Evolutionary conservation across 1,140 invertebrate genomes (phyloP).

Genomic region (Aplysia californica): DNA sequence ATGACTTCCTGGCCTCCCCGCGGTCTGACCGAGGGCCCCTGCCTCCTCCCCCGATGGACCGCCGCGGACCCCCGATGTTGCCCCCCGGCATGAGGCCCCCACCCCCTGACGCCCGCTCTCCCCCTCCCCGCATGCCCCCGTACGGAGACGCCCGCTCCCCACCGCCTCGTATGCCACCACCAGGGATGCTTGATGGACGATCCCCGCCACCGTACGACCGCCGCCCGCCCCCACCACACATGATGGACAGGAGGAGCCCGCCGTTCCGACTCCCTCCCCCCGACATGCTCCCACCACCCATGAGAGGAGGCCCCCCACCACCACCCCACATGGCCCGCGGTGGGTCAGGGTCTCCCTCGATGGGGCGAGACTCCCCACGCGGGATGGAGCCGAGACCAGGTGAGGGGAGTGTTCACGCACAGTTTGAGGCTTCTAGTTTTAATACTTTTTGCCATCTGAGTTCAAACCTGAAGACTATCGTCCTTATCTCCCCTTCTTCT

Average conservation of each 20-base stretch:
- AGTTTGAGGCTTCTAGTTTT: too few species aligned
- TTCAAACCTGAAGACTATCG: too few species aligned
- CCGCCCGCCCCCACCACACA: slow-evolving; percentile 37
- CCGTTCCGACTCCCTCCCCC: slow-evolving; percentile 43
- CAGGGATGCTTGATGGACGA: slow-evolving; percentile 38
- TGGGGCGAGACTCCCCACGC: slow-evolving; percentile 19
- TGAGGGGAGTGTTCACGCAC: too few species aligned
- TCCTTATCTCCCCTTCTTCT: too few species aligned
- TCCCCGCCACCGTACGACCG: slow-evolving; percentile 47
- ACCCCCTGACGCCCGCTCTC: slow-evolving; percentile 32
- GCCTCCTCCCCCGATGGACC: slow-evolving; percentile 23
- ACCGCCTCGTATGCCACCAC: slow-evolving; percentile 36
- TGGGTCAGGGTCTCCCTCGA: slow-evolving; percentile 24
- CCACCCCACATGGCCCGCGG: slow-evolving; percentile 30
- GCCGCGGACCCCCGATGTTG: neutral
- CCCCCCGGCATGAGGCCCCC: slow-evolving; percentile 31
- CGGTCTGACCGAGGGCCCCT: slow-evolving; percentile 29
- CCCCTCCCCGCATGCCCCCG: slow-evolving; percentile 36
- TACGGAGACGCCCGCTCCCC: slow-evolving; percentile 40
- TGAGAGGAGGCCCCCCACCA: slow-evolving; percentile 20
- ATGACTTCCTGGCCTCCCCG: slow-evolving; percentile 37
- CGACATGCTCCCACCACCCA: slow-evolving; percentile 43
- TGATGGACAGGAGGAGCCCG: slow-evolving; percentile 41
- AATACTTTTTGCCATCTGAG: too few species aligned
- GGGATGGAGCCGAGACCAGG: slow-evolving; percentile 14